These are phyloP conservation scores for Hippocampus zosterae DNA, from an alignment of 2,113 vertebrate genomes.

Conservation along the genomic window DNA sequence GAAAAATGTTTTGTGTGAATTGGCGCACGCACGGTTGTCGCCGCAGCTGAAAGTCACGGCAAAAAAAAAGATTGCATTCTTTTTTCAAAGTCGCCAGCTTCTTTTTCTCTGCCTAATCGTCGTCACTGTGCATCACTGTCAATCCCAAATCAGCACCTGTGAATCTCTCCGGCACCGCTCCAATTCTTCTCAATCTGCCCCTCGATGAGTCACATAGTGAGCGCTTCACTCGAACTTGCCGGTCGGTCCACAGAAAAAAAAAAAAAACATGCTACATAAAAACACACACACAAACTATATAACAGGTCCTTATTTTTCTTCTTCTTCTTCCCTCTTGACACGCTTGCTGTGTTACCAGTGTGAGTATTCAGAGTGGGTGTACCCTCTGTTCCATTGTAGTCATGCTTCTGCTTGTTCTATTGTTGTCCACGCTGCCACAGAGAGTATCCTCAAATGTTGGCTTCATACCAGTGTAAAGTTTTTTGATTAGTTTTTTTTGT, in stretches of 20 bases:
- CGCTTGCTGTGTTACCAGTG: conserved; percentile 24
- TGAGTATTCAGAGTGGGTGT: conserved; percentile 8
- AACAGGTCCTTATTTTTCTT: background rate
- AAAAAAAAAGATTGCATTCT: background rate
- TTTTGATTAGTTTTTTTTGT: too few relatives aligned
- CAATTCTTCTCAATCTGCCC: conserved; percentile 37
- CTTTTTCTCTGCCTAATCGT: conserved; percentile 14
- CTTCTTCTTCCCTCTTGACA: background rate
- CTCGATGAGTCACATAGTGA: conserved; percentile 41
- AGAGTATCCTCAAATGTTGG: background rate
- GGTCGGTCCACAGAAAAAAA: conserved; percentile 23
- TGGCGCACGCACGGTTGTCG: background rate
- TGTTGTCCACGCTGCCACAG: background rate
- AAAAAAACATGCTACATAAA: conserved; percentile 17
- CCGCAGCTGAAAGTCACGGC: background rate
- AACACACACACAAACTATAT: conserved; percentile 11
- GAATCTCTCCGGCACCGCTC: conserved; percentile 20
- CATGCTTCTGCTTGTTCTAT: background rate
- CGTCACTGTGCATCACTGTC: conserved; percentile 16
- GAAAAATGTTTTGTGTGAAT: background rate
- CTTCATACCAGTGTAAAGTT: background rate
- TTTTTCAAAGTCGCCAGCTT: conserved; percentile 7
- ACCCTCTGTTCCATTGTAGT: background rate
- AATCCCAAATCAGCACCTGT: conserved; percentile 38
- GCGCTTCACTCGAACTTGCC: conserved; percentile 22